Percentiles rank a stretch among this genome's conserved stretches.
phyloP scores from a whole-genome alignment of 2,797 vertebrate genomes.

The Triplophysa bombifrons region DNA sequence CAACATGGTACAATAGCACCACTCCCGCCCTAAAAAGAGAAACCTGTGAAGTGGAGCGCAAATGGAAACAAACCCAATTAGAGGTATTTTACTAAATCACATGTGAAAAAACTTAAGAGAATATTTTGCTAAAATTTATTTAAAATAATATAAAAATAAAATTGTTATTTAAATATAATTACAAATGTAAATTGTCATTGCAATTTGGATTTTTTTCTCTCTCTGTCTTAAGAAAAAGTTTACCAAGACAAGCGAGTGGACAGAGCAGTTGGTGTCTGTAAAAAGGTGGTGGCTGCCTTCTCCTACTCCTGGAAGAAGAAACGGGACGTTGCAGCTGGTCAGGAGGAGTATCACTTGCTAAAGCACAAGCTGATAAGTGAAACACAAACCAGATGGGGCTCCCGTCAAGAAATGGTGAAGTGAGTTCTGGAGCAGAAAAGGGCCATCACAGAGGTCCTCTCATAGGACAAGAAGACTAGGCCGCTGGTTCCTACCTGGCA shows the following conservation, averaged over 20 bases:
- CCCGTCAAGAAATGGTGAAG: no score
- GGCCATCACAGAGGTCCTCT: neutral
- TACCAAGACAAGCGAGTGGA: neutral
- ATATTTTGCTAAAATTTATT: no score
- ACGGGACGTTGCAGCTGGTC: neutral
- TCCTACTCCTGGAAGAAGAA: constrained; percentile 13
- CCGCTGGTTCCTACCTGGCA: constrained; percentile 21
- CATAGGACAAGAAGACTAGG: constrained; percentile 26
- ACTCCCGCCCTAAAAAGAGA: no score
- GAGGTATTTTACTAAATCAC: neutral
- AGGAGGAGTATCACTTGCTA: constrained; percentile 21
- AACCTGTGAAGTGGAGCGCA: no score
- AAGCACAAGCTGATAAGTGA: constrained; percentile 20
- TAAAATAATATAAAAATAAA: neutral
- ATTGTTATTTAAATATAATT: neutral
- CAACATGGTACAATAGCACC: no score
- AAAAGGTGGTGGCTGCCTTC: constrained; percentile 7
- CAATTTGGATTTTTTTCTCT: neutral
- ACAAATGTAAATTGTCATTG: neutral
- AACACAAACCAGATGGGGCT: neutral
- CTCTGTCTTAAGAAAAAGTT: neutral
- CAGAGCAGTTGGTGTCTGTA: neutral
- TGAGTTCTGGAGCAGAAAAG: no score
- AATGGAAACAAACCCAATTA: no score
- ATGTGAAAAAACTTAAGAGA: neutral